Evolutionary conservation across 2,888 invertebrate genomes (phyloP), one percentile per base, ranked within the genome.

Genomic region (Aporophyla lueneburgensis): DNA sequence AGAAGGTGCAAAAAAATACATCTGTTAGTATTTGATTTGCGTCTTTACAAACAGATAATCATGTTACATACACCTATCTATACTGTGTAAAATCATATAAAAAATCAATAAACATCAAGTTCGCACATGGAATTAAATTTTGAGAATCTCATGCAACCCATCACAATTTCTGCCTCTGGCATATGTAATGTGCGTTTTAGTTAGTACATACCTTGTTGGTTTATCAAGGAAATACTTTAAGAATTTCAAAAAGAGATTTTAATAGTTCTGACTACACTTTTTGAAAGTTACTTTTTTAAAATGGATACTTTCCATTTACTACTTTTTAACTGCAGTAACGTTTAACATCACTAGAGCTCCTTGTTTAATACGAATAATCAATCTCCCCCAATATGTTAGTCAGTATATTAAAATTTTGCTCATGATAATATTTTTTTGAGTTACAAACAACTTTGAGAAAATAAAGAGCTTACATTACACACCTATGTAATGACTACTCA

Each of bases 261-360:
- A 75, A 84, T 79, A 84, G 82, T 81, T 84, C 87, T 85, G 89
- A 85, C 91, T 91, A 93, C 91, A 93, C 93, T 94, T 94, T 94
- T 91, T 92, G 91, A 93, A 94, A 93, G 93, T 93, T 93, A 94
- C 91, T 85, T 89, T 91, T 92, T 89, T 92, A 89, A 84, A 92
- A 93, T 93, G 92, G 94, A 87, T 87, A 84, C 82, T 75, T 78
- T 87, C 92, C 93, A 93, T 93, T 93, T 90, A 91, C 89, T 88
- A 84, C 80, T 80, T 75, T 81, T 85, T 61, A 84, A 87, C 82
- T 80, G 77, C 86, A 90, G 89, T 80, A 88, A 89, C 88, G 89
- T 92, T 89, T 84, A 71, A 90, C 89, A 91, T 89, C 85, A 92
- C 90, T 87, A 87, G 74, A 87, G 76, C 76, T 83, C 69, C 77